Conservation (phyloP, 1,140 invertebrate species). For the Nebria ingens region DNA sequence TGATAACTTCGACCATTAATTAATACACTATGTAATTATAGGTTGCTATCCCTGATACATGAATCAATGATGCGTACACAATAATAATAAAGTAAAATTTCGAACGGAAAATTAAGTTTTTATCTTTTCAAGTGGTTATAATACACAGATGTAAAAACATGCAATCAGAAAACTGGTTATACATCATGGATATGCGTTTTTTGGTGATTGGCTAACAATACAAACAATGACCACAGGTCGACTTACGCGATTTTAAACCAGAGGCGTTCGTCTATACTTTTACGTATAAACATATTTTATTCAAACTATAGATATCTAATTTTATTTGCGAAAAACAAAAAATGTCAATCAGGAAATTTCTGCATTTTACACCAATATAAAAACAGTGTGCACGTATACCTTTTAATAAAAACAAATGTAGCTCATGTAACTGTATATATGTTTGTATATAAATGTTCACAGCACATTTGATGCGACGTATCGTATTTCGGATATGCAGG, state of each 20-base stretch:
- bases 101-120: not conserved
- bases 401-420: not conserved
- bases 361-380: not conserved
- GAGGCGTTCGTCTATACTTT: too few relatives aligned
- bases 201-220: too few relatives aligned
- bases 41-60: not conserved
- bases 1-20: not conserved
- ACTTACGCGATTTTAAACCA: not conserved
- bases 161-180: not conserved
- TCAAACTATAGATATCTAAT: not conserved
- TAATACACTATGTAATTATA: not conserved
- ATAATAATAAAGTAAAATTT: not conserved
- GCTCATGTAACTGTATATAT: not conserved
- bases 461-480: too few relatives aligned
- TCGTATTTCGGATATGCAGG: not conserved
- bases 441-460: not conserved
- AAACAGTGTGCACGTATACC: not conserved
- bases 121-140: too few relatives aligned
- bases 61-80: too few relatives aligned
- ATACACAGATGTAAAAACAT: not conserved
- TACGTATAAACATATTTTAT: not conserved
- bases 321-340: not conserved
- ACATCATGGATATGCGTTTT: too few relatives aligned
- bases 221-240: not conserved
- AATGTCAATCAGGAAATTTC: not conserved